A percentile compares a stretch with the other conserved stretches of the same genome.
Conservation (phyloP, 2,888 invertebrate species). For the Nesidiocoris tenuis region DNA sequence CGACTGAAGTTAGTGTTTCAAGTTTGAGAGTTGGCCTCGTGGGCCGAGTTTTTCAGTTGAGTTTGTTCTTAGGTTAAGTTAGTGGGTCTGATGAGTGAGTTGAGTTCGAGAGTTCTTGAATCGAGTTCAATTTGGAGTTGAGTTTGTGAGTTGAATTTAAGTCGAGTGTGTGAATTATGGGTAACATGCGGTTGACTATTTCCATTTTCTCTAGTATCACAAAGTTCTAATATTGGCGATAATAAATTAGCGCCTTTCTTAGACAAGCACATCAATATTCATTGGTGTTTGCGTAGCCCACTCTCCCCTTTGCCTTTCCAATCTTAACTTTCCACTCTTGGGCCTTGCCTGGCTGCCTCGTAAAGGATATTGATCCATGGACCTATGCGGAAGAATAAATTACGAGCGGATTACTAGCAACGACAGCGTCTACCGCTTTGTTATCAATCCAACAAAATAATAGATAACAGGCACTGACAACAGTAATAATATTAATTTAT, state of each 20-base stretch:
- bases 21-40: too few species aligned
- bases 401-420: neutral
- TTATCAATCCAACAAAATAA: neutral
- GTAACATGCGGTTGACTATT: neutral
- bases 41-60: too few species aligned
- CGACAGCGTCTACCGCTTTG: neutral
- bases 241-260: neutral
- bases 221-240: neutral
- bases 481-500: too few species aligned
- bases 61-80: too few species aligned
- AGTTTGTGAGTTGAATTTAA: too few species aligned
- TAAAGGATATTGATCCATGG: neutral
- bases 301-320: neutral
- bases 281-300: neutral
- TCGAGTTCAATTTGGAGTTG: too few species aligned
- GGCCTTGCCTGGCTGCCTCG: neutral
- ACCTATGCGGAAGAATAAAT: neutral
- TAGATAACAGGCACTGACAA: too few species aligned
- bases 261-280: neutral
- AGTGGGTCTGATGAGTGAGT: too few species aligned
- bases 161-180: too few species aligned
- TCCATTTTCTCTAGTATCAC: neutral
- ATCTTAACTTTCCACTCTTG: too few species aligned
- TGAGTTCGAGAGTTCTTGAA: too few species aligned
- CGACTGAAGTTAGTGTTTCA: too few species aligned